phyloP scores from a whole-genome alignment of 1,140 invertebrate species.

The Drosophila watanabei region DNA sequence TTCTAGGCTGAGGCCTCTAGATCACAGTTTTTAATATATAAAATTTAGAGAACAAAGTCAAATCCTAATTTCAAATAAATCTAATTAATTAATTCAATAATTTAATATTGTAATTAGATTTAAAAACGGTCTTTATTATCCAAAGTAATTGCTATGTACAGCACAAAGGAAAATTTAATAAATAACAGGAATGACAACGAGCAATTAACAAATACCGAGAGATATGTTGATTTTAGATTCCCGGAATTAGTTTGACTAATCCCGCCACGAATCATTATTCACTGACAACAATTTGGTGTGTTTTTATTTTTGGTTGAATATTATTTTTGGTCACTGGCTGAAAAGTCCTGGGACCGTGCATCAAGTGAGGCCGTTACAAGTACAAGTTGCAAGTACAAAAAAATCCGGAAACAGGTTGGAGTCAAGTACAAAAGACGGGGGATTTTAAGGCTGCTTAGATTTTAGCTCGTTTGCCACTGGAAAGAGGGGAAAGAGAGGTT shows the following conservation, averaged over 20 bases:
- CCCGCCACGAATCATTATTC: neutral
- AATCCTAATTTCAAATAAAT: no score
- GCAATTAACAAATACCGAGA: neutral
- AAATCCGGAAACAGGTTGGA: constrained; percentile 7
- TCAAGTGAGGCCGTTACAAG: neutral
- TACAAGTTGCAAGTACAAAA: constrained; percentile 10
- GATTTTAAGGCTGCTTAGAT: constrained; percentile 3
- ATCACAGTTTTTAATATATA: neutral
- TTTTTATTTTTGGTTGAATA: constrained; percentile 36
- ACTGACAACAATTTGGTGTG: constrained; percentile 35
- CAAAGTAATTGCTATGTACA: constrained; percentile 7
- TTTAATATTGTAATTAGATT: neutral
- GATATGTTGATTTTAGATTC: neutral
- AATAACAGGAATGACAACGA: constrained; percentile 24
- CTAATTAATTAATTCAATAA: no score
- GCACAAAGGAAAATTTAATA: neutral
- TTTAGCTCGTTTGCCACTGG: constrained; percentile 41
- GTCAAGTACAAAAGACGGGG: constrained; percentile 32
- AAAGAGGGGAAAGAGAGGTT: neutral
- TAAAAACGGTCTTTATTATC: constrained; percentile 1
- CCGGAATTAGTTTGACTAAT: constrained; percentile 9
- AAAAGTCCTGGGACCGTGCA: constrained; percentile 2
- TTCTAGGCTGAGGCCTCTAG: neutral
- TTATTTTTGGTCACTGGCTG: constrained; percentile 17
- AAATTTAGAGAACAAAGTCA: no score